Conservation (phyloP, 2,113 vertebrate species). For the Pelusios castaneus region DNA sequence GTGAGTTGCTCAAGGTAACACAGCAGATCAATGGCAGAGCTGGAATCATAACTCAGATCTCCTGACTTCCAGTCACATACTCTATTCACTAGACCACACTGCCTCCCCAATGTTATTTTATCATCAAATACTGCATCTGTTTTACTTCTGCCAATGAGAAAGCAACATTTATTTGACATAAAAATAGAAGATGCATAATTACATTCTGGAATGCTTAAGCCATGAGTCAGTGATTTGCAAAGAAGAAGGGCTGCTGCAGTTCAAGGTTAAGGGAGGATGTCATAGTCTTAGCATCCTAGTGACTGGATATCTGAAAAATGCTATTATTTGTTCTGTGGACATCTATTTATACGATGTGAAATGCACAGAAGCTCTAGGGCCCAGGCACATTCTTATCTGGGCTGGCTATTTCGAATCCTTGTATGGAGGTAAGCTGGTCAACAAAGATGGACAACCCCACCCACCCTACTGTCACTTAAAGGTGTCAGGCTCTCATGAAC, state of each 20-base stretch:
- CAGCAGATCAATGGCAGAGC: too few species aligned
- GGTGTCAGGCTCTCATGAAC: too few species aligned
- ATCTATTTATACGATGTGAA: rapidly evolving
- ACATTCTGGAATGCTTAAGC: neutral
- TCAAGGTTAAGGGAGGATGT: rapidly evolving
- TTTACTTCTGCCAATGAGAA: neutral
- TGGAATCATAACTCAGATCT: too few species aligned
- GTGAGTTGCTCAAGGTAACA: neutral
- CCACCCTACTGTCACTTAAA: neutral
- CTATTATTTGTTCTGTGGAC: neutral
- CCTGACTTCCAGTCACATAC: neutral
- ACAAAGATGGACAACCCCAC: neutral
- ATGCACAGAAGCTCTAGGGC: neutral
- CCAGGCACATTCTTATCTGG: rapidly evolving
- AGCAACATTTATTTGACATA: neutral
- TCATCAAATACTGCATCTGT: neutral
- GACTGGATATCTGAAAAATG: neutral
- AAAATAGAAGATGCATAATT: neutral
- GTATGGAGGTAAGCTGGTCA: neutral
- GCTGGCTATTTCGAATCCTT: neutral
- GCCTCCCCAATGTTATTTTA: neutral
- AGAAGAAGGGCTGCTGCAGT: neutral
- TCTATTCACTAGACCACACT: neutral
- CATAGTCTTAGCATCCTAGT: neutral
- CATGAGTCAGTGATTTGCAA: rapidly evolving